Base-by-base conservation (phyloP, 2,113 vertebrate genomes). In the Diphyllodes magnificus region DNA sequence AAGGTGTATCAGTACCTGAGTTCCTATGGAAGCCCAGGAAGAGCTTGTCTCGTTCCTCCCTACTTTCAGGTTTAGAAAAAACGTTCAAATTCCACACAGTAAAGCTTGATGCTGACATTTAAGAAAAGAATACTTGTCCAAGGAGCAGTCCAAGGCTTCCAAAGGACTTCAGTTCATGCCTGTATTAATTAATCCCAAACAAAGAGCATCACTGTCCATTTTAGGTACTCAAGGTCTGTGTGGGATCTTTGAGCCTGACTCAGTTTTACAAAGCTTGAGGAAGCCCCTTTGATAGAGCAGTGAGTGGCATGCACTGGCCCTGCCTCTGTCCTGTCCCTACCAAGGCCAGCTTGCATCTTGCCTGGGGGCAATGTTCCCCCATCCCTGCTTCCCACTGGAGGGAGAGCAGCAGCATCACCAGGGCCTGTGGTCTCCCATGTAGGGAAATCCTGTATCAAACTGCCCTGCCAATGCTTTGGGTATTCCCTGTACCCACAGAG, bases 401-500 rank as follows among this genome's bases (percentile, higher is more conserved):
- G 30, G 63, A 80, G 5, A 53, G 33, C 76, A 86, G n/a, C 22
- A 40, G 23, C 0, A 0, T 30, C 40, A n/a, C 6, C 4, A 24
- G 12, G 10, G 11, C 13, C 59, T 47, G 24, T 37, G 20, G 42
- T 79, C 1, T 86, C 20, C 47, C 30, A 5, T 3, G 3, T 4
- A 69, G 31, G 7, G 24, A 10, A 77, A n/a, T 22, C 59, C 21
- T 24, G 1, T 25, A 28, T 30, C 44, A 61, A 90, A 35, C 3
- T 56, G 6, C 12, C 42, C 28, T 15, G 5, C 7, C 56, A 42
- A 39, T 1, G 2, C 15, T 40, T 76, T 70, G 31, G 33, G 35
- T 57, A 16, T 5, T 88, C 24, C 53, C 30, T 0, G 0, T 4
- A 4, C 12, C n/a, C 2, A 1, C 0, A 0, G n/a, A 61, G 31